These are phyloP conservation scores for Pherbina coryleti DNA, from an alignment of 2,888 invertebrate species.

Conservation along the genomic window DNA sequence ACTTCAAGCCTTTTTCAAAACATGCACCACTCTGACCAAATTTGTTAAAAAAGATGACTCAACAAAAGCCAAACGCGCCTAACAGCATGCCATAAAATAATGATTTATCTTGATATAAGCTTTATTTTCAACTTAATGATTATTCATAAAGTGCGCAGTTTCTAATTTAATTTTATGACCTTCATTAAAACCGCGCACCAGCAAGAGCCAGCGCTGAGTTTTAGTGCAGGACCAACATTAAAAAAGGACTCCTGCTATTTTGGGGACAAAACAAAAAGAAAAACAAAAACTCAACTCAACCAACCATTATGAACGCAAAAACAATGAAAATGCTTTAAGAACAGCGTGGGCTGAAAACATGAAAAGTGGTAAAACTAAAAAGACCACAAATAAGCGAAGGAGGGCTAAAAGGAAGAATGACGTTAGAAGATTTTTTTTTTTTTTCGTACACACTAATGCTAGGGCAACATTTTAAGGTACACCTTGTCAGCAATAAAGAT, in stretches of 20 bases:
- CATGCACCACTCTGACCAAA: no score
- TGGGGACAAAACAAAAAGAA: neutral
- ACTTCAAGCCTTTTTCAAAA: no score
- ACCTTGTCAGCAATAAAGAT: neutral
- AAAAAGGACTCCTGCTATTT: neutral
- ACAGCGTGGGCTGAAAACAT: neutral
- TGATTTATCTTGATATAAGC: neutral
- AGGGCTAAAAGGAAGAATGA: no score
- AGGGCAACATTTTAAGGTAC: neutral
- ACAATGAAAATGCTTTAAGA: neutral
- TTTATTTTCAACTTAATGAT: neutral
- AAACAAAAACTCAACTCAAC: neutral
- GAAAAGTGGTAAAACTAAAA: neutral
- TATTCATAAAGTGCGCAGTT: neutral
- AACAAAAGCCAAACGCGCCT: neutral
- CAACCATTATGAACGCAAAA: neutral
- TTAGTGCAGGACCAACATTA: neutral
- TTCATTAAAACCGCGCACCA: constrained; percentile 1
- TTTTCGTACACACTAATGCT: neutral
- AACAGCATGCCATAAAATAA: neutral
- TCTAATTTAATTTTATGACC: constrained; percentile 18
- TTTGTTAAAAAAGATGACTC: no score
- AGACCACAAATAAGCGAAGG: neutral
- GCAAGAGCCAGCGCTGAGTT: neutral
- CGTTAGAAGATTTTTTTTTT: neutral